Evolutionary conservation across 1,140 invertebrate genomes (phyloP), one percentile per base, ranked within the genome.

Genomic region (Drosophila pandora): DNA sequence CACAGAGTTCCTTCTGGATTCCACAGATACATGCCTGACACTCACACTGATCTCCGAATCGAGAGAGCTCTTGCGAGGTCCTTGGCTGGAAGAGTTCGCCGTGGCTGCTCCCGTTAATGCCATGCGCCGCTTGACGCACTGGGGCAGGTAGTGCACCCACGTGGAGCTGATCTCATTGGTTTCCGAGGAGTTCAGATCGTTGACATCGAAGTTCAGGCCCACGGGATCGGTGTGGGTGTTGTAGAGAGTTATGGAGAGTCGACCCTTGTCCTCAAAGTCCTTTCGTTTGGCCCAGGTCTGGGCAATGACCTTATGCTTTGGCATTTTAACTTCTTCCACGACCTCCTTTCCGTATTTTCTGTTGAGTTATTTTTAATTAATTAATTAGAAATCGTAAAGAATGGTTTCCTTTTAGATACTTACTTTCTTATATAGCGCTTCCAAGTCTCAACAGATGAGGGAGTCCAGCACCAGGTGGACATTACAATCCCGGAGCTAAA

Each of bases 381-480:
- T 25, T 4, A 5, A 2, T 34, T 17, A 10, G 4, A 22, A 52
- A 43, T 21, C 2, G 0, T 8, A 30, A 37, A 8, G 6, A 2
- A 5, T n/a, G n/a, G 1, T 1, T 0, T 2, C 3, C 2, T 3
- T 3, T 37, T 10, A 34, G 2, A 7, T 34, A 60, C 90, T 85
- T 93, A 97, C 96, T 95, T 96, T 91, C 94, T 94, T 28, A 98
- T 93, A 91, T 96, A 97, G 72, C 96, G 93, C 55, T 94, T 94
- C 97, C 97, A 99, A 0, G 95, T 95, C 64, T 96, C 94, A 2
- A 96, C 88, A 0, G 97, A 96, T 21, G 96, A 95, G 37, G 94
- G 93, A 28, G 96, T 98, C 96, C 97, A 98, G 22, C 97, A 96
- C 97, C 97, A 98, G 2, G 96, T 96, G 3, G 97, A 96, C 95